Conservation (phyloP, 2,888 invertebrate genomes). For the Pterostichus madidus region DNA sequence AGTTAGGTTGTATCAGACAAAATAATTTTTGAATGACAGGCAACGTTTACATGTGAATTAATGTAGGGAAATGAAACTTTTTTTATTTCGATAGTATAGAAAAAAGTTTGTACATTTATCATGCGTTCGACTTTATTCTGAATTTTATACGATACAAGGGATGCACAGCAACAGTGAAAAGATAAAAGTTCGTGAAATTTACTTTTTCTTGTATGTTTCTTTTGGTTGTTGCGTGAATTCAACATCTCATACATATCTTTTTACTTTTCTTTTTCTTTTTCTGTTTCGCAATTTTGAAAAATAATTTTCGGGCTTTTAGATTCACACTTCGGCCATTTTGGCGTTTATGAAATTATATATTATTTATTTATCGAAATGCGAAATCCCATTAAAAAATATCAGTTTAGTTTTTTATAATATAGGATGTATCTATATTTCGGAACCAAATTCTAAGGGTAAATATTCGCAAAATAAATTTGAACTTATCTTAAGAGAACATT, state of each 20-base stretch:
- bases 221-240: neutral
- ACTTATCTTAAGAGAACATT: too few relatives aligned
- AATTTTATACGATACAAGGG: neutral
- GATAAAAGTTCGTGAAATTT: constrained; percentile 4
- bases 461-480: too few relatives aligned
- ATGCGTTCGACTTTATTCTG: constrained; percentile 30
- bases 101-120: constrained; percentile 33
- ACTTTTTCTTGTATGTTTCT: neutral
- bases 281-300: neutral
- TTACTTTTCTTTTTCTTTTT: constrained; percentile 3
- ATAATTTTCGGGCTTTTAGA: neutral
- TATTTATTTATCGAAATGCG: too few relatives aligned
- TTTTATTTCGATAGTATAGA: constrained; percentile 26
- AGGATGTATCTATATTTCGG: too few relatives aligned
- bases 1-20: neutral
- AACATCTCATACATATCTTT: constrained; percentile 6
- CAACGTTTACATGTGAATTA: constrained; percentile 13
- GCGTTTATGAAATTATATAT: too few relatives aligned
- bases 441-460: too few relatives aligned
- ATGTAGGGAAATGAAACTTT: constrained; percentile 15
- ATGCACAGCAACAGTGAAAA: constrained; percentile 1
- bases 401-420: too few relatives aligned
- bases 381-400: too few relatives aligned
- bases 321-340: neutral
- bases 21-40: constrained; percentile 4